A percentile compares a stretch with the other conserved stretches of the same genome.
Conservation (phyloP, 2,113 vertebrate species). For the Paradoxurus hermaphroditus region DNA sequence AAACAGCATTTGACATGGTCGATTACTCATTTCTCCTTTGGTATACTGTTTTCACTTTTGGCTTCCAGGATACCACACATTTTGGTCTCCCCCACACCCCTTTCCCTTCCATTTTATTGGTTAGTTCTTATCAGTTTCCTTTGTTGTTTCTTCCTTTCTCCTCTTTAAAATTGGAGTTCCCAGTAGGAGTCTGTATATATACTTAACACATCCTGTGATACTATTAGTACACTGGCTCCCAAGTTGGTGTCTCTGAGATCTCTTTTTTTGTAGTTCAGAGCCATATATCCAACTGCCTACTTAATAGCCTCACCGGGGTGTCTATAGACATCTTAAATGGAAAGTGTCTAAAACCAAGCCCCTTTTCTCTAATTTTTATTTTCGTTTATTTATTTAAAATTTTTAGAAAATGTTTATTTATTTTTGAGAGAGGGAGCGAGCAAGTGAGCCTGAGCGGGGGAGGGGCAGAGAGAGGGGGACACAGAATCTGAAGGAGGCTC, state of each 20-base stretch:
- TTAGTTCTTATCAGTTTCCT: background rate
- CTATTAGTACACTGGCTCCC: background rate
- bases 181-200: background rate
- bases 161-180: background rate
- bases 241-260: background rate
- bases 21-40: background rate
- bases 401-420: no score
- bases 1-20: background rate
- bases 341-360: background rate
- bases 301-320: background rate
- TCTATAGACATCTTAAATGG: background rate
- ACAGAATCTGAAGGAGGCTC: no score
- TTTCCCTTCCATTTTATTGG: background rate
- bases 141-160: background rate
- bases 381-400: no score
- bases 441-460: no score
- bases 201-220: background rate
- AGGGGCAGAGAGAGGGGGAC: no score
- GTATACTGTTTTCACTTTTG: background rate
- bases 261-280: background rate
- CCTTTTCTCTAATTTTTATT: background rate
- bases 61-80: background rate
- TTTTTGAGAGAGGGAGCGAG: no score
- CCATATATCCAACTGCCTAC: background rate
- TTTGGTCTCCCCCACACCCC: accelerated